phyloP scores from a whole-genome alignment of 1,140 invertebrate species.

The Drosophila ogumai region DNA sequence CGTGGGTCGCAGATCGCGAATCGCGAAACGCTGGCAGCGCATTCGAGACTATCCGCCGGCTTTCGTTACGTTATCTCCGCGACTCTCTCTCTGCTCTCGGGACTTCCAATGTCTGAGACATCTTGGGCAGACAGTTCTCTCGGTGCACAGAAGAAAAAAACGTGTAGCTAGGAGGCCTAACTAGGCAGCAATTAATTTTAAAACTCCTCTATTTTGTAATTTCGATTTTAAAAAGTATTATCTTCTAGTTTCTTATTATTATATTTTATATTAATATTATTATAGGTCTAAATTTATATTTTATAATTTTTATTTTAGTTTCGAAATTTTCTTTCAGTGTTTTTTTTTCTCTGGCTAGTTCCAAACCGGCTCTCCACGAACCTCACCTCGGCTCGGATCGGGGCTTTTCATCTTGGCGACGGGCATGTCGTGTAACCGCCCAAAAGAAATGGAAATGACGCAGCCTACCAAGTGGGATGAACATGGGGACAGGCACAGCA shows the following conservation, averaged over 20 bases:
- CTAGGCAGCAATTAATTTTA: too few species aligned
- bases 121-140: slow-evolving; percentile 7
- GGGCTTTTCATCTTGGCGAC: slow-evolving; percentile 54
- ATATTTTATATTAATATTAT: neutral
- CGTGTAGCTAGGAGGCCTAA: neutral
- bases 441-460: slow-evolving; percentile 57
- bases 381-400: slow-evolving; percentile 6
- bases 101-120: neutral
- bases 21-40: slow-evolving; percentile 51
- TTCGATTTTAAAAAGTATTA: neutral
- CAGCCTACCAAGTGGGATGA: slow-evolving; percentile 39
- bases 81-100: neutral
- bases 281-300: neutral
- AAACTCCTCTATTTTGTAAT: neutral
- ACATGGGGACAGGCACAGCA: slow-evolving; percentile 28
- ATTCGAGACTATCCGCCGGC: slow-evolving; percentile 75
- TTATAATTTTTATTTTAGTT: too few species aligned
- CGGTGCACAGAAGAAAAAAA: neutral
- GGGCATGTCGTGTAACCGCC: slow-evolving; percentile 27
- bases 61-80: slow-evolving; percentile 60
- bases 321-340: neutral
- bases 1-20: slow-evolving; percentile 42
- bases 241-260: rapidly evolving
- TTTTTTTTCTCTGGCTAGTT: neutral
- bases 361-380: slow-evolving; percentile 41